A percentile compares a stretch with the other conserved stretches of the same genome.
Evolutionary conservation across 2,888 invertebrate species (phyloP).

Genomic region (Mactromeris polynyma): DNA sequence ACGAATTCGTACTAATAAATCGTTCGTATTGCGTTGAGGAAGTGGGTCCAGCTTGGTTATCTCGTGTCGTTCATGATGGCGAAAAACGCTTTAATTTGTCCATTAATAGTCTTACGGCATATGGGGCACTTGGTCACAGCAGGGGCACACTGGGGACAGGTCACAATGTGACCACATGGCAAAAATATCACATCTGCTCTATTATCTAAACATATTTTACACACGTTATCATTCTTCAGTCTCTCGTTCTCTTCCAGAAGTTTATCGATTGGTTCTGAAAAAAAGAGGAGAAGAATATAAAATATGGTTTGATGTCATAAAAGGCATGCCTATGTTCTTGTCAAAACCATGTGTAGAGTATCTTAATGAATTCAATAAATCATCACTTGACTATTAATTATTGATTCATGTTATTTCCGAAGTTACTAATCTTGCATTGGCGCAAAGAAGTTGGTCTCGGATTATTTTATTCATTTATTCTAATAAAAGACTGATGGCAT

Average conservation of each 20-base stretch:
- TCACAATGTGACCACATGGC: constrained; percentile 59
- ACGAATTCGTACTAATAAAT: no score
- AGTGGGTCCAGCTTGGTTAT: neutral
- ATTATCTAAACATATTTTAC: constrained; percentile 60
- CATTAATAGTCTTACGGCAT: constrained; percentile 47
- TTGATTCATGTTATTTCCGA: no score
- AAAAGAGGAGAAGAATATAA: constrained; percentile 7
- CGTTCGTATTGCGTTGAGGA: neutral
- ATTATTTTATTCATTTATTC: no score
- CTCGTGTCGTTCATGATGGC: neutral
- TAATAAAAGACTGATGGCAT: no score
- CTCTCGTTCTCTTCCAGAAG: constrained; percentile 50
- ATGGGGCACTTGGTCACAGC: constrained; percentile 59
- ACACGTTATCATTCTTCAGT: constrained; percentile 45
- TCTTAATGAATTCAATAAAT: no score
- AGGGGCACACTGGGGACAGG: constrained; percentile 61
- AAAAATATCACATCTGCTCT: constrained; percentile 59
- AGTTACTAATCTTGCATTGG: no score
- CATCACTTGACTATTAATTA: no score
- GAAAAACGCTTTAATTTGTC: constrained; percentile 58
- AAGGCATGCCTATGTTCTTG: no score
- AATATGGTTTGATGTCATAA: neutral
- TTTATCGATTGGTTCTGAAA: constrained; percentile 51
- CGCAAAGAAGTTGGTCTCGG: no score
- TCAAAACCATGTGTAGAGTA: no score